Evolutionary conservation across 2,113 vertebrate genomes (phyloP), one percentile per base, ranked within the genome.

Genomic region (Odocoileus virginianus): DNA sequence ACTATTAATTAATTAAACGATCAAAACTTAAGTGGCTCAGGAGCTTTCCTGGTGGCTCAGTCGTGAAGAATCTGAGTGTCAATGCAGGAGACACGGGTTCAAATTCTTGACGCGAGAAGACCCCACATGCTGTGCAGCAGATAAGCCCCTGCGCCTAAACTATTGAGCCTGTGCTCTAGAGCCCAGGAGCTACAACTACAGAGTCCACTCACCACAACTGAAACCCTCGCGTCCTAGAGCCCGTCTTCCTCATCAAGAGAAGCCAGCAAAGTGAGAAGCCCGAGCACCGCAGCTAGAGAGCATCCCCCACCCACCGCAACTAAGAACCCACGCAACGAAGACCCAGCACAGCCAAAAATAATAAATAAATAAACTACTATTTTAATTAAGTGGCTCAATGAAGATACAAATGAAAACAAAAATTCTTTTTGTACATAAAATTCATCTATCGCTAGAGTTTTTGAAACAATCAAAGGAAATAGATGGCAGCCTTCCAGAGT

Each of bases 331-430:
- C 4, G 0, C 4, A 23, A 3, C 19, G 36, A 36, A 71, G n/a
- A 5, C 3, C 19, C 19, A 6, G 9, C 64, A 6, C 19, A 10
- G 64, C 33, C n/a, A 36, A 23, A 71, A 71, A 36, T 12, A 36
- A 71, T 11, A 21, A 21, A 71, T 5, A 21, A 21, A 36, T 36
- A 23, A 21, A 16, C 61, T 64, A 36, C 19, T 36, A 9, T 8
- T 64, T 61, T n/a, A n/a, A n/a, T 30, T 47, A 86, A 95, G 67
- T 25, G 45, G 33, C 8, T 86, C 55, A 85, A 67, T 28, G 81
- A 81, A 86, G 36, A 61, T 57, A 16, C 19, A 87, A 82, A 76
- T 64, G 87, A 91, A 95, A 91, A 61, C 33, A 50, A 57, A 87
- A 76, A 61, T 21, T 55, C 60, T 84, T 14, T 61, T 19, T 86